A percentile compares a stretch with the other conserved stretches of the same genome.
phyloP scores from a whole-genome alignment of 35 echinoderm and acorn worm species.

The Lytechinus pictus region DNA sequence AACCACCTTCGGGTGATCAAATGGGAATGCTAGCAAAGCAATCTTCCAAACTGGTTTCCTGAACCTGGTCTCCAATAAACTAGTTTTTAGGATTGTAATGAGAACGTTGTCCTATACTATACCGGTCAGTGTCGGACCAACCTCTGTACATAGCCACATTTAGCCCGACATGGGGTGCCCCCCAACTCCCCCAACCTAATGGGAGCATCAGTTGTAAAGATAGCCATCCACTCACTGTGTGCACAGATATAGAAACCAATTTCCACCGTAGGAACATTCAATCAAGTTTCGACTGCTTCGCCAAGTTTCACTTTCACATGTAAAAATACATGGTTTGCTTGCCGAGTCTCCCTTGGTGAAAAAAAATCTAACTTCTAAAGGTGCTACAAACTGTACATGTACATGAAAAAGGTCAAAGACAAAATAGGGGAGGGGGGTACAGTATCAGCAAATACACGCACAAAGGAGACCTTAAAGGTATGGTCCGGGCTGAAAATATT shows the following conservation, averaged over 20 bases:
- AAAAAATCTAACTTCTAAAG: too few relatives aligned
- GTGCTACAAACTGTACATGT: too few relatives aligned
- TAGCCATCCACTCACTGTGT: neutral
- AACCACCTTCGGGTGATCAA: too few relatives aligned
- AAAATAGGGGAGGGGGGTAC: too few relatives aligned
- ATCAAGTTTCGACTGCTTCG: constrained; percentile 21
- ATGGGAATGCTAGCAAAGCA: too few relatives aligned
- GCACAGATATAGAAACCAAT: neutral
- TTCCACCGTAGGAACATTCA: constrained; percentile 28
- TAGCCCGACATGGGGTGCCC: neutral
- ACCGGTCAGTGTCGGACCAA: neutral
- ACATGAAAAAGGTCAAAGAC: too few relatives aligned
- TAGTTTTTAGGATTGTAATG: too few relatives aligned
- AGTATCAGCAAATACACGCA: too few relatives aligned
- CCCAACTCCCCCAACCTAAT: neutral
- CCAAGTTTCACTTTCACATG: constrained; percentile 37
- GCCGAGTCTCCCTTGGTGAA: neutral
- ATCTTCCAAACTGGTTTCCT: too few relatives aligned
- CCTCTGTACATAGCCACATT: neutral
- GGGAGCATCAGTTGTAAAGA: neutral
- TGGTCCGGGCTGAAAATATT: too few relatives aligned
- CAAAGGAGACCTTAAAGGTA: too few relatives aligned
- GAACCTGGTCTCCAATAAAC: too few relatives aligned
- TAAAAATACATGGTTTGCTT: constrained; percentile 2
- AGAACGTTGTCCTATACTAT: neutral